Conservation (phyloP, 2,797 vertebrate species). For the Luscinia megarhynchos region DNA sequence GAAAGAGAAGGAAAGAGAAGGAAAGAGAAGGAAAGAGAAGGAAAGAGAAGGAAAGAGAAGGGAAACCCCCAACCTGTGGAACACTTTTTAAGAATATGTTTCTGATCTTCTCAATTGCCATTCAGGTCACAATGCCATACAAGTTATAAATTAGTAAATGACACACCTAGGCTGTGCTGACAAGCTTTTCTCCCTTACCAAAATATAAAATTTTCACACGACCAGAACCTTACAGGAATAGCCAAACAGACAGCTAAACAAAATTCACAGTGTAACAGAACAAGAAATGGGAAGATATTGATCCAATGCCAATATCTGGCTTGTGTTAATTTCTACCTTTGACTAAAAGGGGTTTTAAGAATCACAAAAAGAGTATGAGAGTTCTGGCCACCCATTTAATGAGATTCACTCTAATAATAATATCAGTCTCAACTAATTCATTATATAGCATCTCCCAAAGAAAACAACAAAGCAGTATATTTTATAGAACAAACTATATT, state of each 20-base stretch:
- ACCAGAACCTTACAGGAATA: neutral
- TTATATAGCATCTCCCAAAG: neutral
- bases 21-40: too few relatives aligned
- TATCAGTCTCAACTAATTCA: neutral
- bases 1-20: neutral
- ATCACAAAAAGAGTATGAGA: neutral
- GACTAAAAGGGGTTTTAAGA: neutral
- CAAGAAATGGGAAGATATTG: neutral
- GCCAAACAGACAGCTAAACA: neutral
- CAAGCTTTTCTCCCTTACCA: neutral
- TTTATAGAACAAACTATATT: neutral
- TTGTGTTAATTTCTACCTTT: neutral
- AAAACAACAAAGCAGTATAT: neutral
- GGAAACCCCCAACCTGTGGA: accelerated
- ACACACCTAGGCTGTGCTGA: neutral
- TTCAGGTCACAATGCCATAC: neutral
- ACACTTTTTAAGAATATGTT: neutral
- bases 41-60: too few relatives aligned
- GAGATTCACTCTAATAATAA: neutral
- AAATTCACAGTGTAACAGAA: neutral
- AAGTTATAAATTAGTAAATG: neutral
- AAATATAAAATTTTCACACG: neutral
- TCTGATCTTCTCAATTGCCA: neutral
- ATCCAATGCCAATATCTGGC: neutral
- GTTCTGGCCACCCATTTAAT: neutral